These are phyloP conservation scores for Galleria mellonella DNA, from an alignment of 1,140 invertebrate species.

Conservation along the genomic window DNA sequence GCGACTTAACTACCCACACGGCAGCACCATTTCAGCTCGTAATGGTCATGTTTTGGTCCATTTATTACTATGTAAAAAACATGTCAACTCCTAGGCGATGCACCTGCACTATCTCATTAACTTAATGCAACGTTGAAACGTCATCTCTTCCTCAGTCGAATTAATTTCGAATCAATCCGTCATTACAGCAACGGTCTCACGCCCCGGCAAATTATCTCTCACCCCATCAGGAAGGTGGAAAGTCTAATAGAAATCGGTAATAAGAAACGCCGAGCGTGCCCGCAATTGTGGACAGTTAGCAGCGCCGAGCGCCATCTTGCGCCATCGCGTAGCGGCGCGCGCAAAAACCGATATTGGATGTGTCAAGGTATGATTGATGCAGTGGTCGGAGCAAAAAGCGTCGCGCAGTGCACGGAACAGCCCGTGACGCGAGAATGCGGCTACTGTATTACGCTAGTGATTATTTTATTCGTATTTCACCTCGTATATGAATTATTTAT, in stretches of 20 bases:
- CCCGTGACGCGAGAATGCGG: conserved; percentile 37
- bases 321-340: conserved; percentile 36
- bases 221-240: conserved; percentile 64
- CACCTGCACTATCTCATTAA: conserved; percentile 43
- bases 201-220: conserved; percentile 64
- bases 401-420: conserved; percentile 46
- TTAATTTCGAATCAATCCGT: conserved; percentile 70
- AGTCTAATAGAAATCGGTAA: conserved; percentile 70
- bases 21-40: background rate
- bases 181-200: conserved; percentile 67
- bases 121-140: conserved; percentile 40
- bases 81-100: conserved; percentile 37
- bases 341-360: conserved; percentile 71
- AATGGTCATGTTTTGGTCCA: conserved; percentile 11
- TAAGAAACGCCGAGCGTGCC: conserved; percentile 65
- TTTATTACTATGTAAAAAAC: conserved; percentile 38
- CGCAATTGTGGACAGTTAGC: conserved; percentile 57
- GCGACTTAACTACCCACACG: background rate
- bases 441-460: conserved; percentile 26
- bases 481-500: conserved; percentile 1
- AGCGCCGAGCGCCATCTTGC: conserved; percentile 37
- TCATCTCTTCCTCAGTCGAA: conserved; percentile 48
- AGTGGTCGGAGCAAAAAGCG: conserved; percentile 47
- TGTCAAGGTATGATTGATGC: conserved; percentile 69
- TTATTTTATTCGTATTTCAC: conserved; percentile 12